These are phyloP conservation scores for Nomada lathburiana DNA, from an alignment of 2,888 invertebrate genomes.

Conservation along the genomic window DNA sequence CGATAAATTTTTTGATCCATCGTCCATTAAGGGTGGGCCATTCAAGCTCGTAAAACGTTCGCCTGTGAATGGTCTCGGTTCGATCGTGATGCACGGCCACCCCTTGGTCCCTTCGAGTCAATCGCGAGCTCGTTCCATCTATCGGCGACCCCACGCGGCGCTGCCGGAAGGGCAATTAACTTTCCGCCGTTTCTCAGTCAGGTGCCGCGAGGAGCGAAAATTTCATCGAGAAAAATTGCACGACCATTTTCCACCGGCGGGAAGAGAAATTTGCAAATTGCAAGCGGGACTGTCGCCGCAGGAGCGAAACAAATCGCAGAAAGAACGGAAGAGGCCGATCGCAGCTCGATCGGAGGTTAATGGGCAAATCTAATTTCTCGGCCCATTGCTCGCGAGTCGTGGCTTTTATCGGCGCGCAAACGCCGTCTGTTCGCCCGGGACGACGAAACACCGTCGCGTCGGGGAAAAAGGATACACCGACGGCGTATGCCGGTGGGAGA, in stretches of 20 bases:
- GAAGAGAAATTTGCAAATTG: too few species aligned
- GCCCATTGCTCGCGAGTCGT: slow-evolving; percentile 66
- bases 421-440: slow-evolving; percentile 51
- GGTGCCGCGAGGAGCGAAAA: too few species aligned
- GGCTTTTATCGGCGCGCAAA: slow-evolving; percentile 63
- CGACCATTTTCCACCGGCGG: too few species aligned
- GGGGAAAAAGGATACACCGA: slow-evolving; percentile 22
- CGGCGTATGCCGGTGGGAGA: not conserved
- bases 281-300: too few species aligned
- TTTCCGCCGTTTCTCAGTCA: slow-evolving; percentile 45
- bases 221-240: too few species aligned
- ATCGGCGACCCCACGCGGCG: slow-evolving; percentile 48
- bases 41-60: slow-evolving; percentile 35
- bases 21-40: slow-evolving; percentile 41
- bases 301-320: slow-evolving; percentile 29
- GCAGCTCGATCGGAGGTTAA: slow-evolving; percentile 69
- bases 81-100: slow-evolving; percentile 56
- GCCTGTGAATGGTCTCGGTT: slow-evolving; percentile 29
- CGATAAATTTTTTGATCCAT: slow-evolving; percentile 60
- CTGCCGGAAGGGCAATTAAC: slow-evolving; percentile 69
- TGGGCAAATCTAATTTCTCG: slow-evolving; percentile 74
- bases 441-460: slow-evolving; percentile 41
- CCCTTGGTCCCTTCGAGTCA: slow-evolving; percentile 54
- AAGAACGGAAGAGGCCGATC: slow-evolving; percentile 18
- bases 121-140: slow-evolving; percentile 66